Percentiles rank a stretch among this genome's conserved stretches.
Conservation (phyloP, 2,797 vertebrate genomes). For the Sebastes trivittatus region DNA sequence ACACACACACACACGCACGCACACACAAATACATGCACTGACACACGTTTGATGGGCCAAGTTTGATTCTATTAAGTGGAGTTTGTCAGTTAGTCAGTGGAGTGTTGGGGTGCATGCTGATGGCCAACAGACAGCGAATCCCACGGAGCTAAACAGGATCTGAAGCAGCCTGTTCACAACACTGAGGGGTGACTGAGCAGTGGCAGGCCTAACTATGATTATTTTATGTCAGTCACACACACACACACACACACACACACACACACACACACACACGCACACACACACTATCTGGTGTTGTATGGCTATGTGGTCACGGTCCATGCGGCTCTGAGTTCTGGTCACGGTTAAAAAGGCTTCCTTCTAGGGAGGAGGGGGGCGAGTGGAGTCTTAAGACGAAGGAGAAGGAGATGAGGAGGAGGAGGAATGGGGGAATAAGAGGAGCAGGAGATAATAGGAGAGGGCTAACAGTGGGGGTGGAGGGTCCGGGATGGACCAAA, state of each 20-base stretch:
- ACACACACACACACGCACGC: conserved; percentile 17
- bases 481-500: conserved; percentile 55
- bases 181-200: conserved; percentile 59
- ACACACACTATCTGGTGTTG: conserved; percentile 54
- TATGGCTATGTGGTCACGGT: conserved; percentile 72
- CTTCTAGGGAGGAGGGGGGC: conserved; percentile 45
- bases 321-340: conserved; percentile 69
- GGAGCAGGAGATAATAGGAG: conserved; percentile 69
- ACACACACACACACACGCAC: conserved; percentile 15
- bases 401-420: conserved; percentile 28
- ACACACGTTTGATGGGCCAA: conserved; percentile 69
- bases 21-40: conserved; percentile 51
- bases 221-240: conserved; percentile 59
- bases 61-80: conserved; percentile 80
- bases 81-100: conserved; percentile 75
- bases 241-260: conserved; percentile 35
- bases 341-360: conserved; percentile 78
- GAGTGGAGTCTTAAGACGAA: conserved; percentile 60
- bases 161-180: conserved; percentile 56
- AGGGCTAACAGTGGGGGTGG: conserved; percentile 61
- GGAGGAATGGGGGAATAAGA: conserved; percentile 34
- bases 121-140: conserved; percentile 38
- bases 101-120: conserved; percentile 62
- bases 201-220: conserved; percentile 62
- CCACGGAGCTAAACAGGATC: conserved; percentile 58